These are phyloP conservation scores for Mythimna loreyi DNA, from an alignment of 2,888 invertebrate species.

Conservation along the genomic window DNA sequence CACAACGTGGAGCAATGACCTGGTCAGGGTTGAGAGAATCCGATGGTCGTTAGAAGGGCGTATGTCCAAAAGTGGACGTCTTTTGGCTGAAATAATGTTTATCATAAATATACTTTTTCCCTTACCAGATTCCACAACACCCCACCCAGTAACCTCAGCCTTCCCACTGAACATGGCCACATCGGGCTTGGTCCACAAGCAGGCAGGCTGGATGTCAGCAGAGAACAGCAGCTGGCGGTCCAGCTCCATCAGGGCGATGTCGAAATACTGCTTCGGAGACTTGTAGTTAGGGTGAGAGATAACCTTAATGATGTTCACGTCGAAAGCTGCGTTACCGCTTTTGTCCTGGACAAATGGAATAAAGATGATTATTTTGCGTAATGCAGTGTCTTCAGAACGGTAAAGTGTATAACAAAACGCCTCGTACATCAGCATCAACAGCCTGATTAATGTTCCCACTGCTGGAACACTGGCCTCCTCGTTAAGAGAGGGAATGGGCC, in stretches of 20 bases:
- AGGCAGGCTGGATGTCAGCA: constrained; percentile 76
- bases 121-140: constrained; percentile 73
- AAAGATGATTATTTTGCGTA: not conserved
- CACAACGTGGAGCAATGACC: too few species aligned
- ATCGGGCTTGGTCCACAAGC: constrained; percentile 73
- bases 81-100: too few species aligned
- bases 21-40: too few species aligned
- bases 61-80: too few species aligned
- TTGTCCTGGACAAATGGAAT: constrained; percentile 10
- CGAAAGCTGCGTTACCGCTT: constrained; percentile 6
- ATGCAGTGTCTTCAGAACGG: too few species aligned
- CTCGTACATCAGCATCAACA: too few species aligned
- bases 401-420: too few species aligned
- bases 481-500: too few species aligned
- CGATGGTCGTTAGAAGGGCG: too few species aligned
- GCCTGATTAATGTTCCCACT: too few species aligned
- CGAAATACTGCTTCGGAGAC: constrained; percentile 77
- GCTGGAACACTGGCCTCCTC: too few species aligned
- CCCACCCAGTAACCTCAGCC: constrained; percentile 80
- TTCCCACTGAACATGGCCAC: constrained; percentile 58
- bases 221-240: constrained; percentile 66
- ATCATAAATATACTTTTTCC: too few species aligned
- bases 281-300: constrained; percentile 75
- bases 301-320: constrained; percentile 69
- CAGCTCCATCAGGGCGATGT: constrained; percentile 80